phyloP scores from a whole-genome alignment of 2,888 invertebrate genomes.

The Erebia epiphron region DNA sequence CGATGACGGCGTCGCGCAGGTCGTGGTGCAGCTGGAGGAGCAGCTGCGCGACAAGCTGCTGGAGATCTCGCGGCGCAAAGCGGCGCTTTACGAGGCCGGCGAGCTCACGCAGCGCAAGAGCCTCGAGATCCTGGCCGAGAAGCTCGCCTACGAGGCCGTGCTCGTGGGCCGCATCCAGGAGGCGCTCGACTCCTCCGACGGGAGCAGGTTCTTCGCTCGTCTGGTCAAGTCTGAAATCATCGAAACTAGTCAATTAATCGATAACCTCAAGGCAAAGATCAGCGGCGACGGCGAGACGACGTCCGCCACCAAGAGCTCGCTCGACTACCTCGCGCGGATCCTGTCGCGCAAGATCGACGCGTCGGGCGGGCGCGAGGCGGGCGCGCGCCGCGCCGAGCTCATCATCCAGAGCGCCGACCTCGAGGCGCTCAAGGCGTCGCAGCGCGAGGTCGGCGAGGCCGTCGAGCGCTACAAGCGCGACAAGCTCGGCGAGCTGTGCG shows the following conservation, averaged over 20 bases:
- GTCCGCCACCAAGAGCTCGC: conserved; percentile 67
- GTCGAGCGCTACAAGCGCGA: conserved; percentile 86
- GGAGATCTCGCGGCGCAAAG: conserved; percentile 86
- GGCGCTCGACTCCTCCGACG: conserved; percentile 83
- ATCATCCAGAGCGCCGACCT: conserved; percentile 75
- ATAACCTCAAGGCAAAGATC: conserved; percentile 86
- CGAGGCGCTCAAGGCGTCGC: conserved; percentile 78
- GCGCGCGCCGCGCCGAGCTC: conserved; percentile 61
- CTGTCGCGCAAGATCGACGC: conserved; percentile 87
- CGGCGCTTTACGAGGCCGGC: conserved; percentile 85
- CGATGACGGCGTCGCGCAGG: conserved; percentile 81
- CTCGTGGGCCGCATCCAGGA: conserved; percentile 87
- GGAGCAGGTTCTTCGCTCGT: conserved; percentile 82
- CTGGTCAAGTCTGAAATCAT: conserved; percentile 87
- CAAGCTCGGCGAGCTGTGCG: conserved; percentile 87
- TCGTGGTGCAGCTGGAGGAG: conserved; percentile 85
- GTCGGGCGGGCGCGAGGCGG: conserved; percentile 56
- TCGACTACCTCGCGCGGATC: conserved; percentile 89
- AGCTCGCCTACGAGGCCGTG: conserved; percentile 91
- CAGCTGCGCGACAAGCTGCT: conserved; percentile 87
- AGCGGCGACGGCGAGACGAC: conserved; percentile 78
- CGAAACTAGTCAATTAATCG: conserved; percentile 90
- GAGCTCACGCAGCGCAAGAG: conserved; percentile 86
- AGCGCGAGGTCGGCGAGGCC: conserved; percentile 84
- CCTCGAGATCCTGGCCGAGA: conserved; percentile 89